A percentile compares a stretch with the other conserved stretches of the same genome.
Conservation (phyloP, 64 coral and sea anemone genomes). For the Montipora cactus region DNA sequence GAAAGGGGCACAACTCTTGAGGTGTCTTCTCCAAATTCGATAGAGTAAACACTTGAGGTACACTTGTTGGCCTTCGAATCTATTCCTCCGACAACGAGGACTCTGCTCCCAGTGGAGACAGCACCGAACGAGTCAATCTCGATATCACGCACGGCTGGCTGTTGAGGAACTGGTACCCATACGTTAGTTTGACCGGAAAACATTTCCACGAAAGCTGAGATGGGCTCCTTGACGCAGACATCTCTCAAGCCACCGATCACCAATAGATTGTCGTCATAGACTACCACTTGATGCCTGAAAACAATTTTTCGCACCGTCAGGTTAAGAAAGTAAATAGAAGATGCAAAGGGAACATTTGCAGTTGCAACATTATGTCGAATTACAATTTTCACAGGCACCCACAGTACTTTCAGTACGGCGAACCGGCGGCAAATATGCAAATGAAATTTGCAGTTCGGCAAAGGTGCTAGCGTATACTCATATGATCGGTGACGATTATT, state of each 20-base stretch:
- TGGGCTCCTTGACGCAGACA: slow-evolving; percentile 31
- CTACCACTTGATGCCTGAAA: slow-evolving; percentile 28
- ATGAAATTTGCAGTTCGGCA: no score
- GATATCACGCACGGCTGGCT: slow-evolving; percentile 11
- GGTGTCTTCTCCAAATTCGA: background rate
- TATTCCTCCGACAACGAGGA: slow-evolving; percentile 21
- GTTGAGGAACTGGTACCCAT: slow-evolving; percentile 33
- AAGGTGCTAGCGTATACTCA: no score
- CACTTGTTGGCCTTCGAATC: background rate
- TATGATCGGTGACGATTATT: no score
- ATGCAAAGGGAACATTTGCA: no score
- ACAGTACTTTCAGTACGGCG: no score
- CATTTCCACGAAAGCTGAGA: slow-evolving; percentile 41
- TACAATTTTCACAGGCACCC: no score
- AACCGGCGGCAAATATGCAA: no score
- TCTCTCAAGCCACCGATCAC: slow-evolving; percentile 65
- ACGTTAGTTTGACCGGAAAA: slow-evolving; percentile 31
- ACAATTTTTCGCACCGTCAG: background rate
- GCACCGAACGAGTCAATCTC: slow-evolving; percentile 50
- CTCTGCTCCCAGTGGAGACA: background rate
- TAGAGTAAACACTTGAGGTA: slow-evolving; percentile 1
- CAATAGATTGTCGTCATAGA: background rate
- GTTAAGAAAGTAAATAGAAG: no score
- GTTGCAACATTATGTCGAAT: no score
- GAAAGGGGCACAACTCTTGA: background rate